A percentile compares a stretch with the other conserved stretches of the same genome.
Evolutionary conservation across 2,888 invertebrate genomes (phyloP).

Genomic region (Vannuccia rotundouncinata): DNA sequence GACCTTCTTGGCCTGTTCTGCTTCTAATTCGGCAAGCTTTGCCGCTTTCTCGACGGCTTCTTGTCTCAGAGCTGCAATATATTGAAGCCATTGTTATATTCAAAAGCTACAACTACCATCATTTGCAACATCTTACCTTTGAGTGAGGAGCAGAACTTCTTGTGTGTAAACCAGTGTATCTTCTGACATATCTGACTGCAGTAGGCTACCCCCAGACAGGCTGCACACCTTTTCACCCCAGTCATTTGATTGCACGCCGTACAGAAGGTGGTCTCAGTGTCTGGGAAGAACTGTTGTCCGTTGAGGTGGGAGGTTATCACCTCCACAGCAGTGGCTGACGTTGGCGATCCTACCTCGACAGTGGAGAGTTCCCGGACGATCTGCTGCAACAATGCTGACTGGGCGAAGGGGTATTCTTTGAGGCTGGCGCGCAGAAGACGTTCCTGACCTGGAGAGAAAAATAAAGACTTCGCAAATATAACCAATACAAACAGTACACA

Average conservation of each 20-base stretch:
- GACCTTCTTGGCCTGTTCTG: not conserved
- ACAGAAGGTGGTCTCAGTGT: slow-evolving; percentile 2
- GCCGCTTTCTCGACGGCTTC: not conserved
- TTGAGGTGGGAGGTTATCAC: slow-evolving; percentile 71
- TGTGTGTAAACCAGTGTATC: slow-evolving; percentile 64
- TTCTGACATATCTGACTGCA: slow-evolving; percentile 89
- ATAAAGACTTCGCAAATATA: too few relatives aligned
- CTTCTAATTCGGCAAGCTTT: not conserved
- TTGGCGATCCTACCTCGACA: not conserved
- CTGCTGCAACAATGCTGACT: slow-evolving; percentile 65
- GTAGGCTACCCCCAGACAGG: slow-evolving; percentile 65
- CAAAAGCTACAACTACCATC: not conserved
- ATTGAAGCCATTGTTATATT: not conserved
- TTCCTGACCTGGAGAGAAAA: slow-evolving; percentile 57
- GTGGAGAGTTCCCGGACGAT: slow-evolving; percentile 57
- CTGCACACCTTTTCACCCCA: slow-evolving; percentile 15
- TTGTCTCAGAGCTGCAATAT: not conserved
- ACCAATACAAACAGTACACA: too few relatives aligned
- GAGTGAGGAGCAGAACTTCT: slow-evolving; percentile 49
- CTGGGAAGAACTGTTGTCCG: slow-evolving; percentile 64
- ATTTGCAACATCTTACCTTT: slow-evolving; percentile 1
- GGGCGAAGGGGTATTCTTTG: slow-evolving; percentile 79
- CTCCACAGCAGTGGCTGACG: slow-evolving; percentile 65
- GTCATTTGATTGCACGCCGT: slow-evolving; percentile 29
- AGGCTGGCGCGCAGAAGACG: slow-evolving; percentile 75